A percentile compares a stretch with the other conserved stretches of the same genome.
Evolutionary conservation across 1,140 invertebrate genomes (phyloP).

Genomic region (Zaprionus vittiger): DNA sequence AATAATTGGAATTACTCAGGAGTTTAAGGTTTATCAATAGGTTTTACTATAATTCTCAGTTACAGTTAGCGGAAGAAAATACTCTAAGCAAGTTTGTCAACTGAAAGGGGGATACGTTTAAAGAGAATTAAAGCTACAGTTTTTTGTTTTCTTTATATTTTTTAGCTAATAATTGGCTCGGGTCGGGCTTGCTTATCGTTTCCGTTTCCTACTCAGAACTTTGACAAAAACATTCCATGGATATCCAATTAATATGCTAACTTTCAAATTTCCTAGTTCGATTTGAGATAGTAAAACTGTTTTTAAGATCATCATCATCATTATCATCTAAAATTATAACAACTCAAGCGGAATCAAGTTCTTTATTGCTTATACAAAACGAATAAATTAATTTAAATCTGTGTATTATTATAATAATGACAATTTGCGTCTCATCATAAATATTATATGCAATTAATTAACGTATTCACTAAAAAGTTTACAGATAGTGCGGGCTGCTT

Average conservation of each 20-base stretch:
- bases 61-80: constrained; percentile 12
- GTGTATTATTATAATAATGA: constrained; percentile 34
- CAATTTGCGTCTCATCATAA: constrained; percentile 18
- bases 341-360: constrained; percentile 30
- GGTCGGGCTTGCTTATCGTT: constrained; percentile 35
- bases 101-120: background rate
- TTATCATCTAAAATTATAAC: constrained; percentile 15
- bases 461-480: constrained; percentile 74
- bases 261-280: constrained; percentile 6
- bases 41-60: background rate
- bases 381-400: constrained; percentile 18
- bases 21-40: background rate
- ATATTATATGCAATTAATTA: constrained; percentile 56
- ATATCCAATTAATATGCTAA: constrained; percentile 4
- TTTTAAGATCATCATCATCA: constrained; percentile 4
- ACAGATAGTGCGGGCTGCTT: constrained; percentile 57
- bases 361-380: constrained; percentile 48
- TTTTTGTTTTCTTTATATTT: background rate
- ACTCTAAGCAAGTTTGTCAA: constrained; percentile 12
- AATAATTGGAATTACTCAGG: background rate
- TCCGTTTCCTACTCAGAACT: background rate
- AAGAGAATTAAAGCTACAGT: constrained; percentile 16
- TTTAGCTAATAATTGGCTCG: constrained; percentile 46
- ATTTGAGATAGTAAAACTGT: constrained; percentile 5
- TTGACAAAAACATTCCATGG: constrained; percentile 20